A percentile compares a stretch with the other conserved stretches of the same genome.
Conservation (phyloP, 30 jellyfish, hydroid and myxozoan species). For the Pelagia noctiluca region DNA sequence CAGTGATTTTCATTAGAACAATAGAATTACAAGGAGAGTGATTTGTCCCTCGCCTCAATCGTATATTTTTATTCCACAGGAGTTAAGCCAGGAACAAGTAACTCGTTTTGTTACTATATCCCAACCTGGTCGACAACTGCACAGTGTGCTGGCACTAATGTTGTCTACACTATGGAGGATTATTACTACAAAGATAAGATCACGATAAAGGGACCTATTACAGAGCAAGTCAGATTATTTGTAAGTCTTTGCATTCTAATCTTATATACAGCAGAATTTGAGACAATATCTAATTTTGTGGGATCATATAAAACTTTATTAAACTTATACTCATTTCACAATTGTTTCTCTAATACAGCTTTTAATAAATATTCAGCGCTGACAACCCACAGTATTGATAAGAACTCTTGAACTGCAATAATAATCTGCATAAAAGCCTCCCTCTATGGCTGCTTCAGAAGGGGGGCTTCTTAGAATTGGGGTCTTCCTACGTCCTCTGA, state of each 20-base stretch:
- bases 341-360: neutral
- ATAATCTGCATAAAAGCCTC: no score
- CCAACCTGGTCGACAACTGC: conserved; percentile 65
- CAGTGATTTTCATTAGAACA: neutral
- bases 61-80: conserved; percentile 24
- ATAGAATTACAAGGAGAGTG: no score
- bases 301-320: neutral
- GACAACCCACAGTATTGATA: neutral
- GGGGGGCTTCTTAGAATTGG: no score
- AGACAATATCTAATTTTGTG: no score
- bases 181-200: conserved; percentile 58
- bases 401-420: neutral
- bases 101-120: conserved; percentile 11
- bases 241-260: neutral
- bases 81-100: conserved; percentile 15
- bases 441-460: no score
- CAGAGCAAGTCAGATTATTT: neutral
- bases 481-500: no score
- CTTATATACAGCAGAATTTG: no score
- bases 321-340: neutral
- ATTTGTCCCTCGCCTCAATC: no score
- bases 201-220: conserved; percentile 1
- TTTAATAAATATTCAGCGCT: no score
- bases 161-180: conserved; percentile 61
- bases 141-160: conserved; percentile 25